Evolutionary conservation across 2,888 invertebrate genomes (phyloP), one percentile per base, ranked within the genome.

Genomic region (Eutolmus rufibarbis): DNA sequence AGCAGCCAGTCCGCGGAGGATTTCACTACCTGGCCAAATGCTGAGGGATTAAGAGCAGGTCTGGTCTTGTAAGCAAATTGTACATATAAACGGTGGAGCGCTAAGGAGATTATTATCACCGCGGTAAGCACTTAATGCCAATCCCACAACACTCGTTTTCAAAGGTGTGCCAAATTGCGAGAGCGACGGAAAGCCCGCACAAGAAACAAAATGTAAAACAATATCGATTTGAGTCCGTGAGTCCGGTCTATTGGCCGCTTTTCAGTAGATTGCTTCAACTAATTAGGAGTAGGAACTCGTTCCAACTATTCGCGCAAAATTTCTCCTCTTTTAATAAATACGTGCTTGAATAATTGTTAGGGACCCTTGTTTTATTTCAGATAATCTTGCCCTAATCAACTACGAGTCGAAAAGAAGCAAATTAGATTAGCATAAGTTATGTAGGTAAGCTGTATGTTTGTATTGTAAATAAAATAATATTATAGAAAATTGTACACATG

Each of bases 151-250:
- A 85, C 43, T 46, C 46, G 46, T 74, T 85, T 74, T 43, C 76
- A 40, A 86, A 86, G 86, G 86, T 78, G 86, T 86, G 86, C 86
- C 86, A 86, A 86, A 86, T 74, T 28, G 43, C 23, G 37, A 19
- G 79, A 46, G 46, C 43, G 46, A 2, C 7, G 51, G 16, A 51
- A 51, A 51, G 51, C 51, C 51, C 51, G 51, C 51, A 51, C 46
- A 40, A 56, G 34, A 74, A 74, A 57, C 16, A 37, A 66, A 74
- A 46, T 74, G n/a, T 74, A 28, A 46, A 43, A 40, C 66, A 66
- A 66, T 51, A 51, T 51, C 28, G 12, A 23, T 66, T 66, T 66
- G 12, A 28, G 66, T 66, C 3, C 66, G 66, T 12, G 12, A 28
- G 14, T 66, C 9, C 66, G 28, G 66, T 12, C 28, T 66, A 19